These are phyloP conservation scores for Macrostomum lignano DNA, from an alignment of 1,140 invertebrate species.

Conservation along the genomic window DNA sequence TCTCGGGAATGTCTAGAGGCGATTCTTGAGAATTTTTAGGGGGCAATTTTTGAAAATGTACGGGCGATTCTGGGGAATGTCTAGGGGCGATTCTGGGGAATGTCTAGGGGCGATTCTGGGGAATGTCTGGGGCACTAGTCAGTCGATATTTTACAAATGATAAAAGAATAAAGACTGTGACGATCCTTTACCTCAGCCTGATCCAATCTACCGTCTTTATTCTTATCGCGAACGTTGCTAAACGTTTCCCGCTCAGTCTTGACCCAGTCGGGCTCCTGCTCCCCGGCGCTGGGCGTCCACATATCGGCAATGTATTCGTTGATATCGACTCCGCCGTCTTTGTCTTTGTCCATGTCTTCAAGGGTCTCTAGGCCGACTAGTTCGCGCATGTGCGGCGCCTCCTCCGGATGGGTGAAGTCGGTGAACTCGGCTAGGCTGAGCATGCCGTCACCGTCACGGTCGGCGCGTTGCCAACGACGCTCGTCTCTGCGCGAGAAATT, in stretches of 20 bases:
- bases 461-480: conserved; percentile 19
- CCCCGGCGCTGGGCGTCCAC: conserved; percentile 37
- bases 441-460: conserved; percentile 15
- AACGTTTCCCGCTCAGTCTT: conserved; percentile 72
- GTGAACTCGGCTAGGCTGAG: conserved; percentile 48
- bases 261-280: conserved; percentile 83
- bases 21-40: no score
- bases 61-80: no score
- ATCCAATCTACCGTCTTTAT: conserved; percentile 63
- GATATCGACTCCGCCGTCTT: conserved; percentile 43
- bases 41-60: no score
- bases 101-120: no score
- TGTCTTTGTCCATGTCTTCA: conserved; percentile 86
- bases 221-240: conserved; percentile 43
- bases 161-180: no score
- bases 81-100: no score
- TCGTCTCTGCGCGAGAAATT: no score
- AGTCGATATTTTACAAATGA: no score
- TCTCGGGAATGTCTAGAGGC: no score
- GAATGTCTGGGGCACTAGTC: no score
- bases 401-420: conserved; percentile 78
- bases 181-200: conserved; percentile 45
- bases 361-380: conserved; percentile 71
- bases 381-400: conserved; percentile 60
- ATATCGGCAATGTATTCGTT: conserved; percentile 39